Evolutionary conservation across 2,113 vertebrate genomes (phyloP), one percentile per base, ranked within the genome.

Genomic region (Triplophysa dalaica): DNA sequence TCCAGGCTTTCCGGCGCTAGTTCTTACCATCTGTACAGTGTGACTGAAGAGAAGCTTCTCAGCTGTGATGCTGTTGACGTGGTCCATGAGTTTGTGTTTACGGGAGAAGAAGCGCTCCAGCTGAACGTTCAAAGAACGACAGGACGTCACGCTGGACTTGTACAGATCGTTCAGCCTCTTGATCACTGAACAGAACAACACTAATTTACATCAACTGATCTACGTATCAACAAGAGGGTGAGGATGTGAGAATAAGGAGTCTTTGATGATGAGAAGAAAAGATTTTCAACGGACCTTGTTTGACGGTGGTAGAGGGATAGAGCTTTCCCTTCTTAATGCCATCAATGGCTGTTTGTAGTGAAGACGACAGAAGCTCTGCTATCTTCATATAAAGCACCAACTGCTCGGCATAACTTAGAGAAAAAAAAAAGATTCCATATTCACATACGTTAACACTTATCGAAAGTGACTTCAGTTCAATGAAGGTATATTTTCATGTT

Each of bases 1-100:
- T 38, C 33, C 33, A 38, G 33, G 33, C 33, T 38, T 38, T 43
- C 21, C 16, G 9, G 2, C 1, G 26, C 11, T 13, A 63, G 45
- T 38, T 77, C 78, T 77, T 90, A 99, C 98, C 95, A 95, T 97
- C 84, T 99, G 96, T 82, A 99, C 95, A 0, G 96, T 95, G 0
- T 98, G 95, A 90, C 93, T 97, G 84, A 98, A 98, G 85, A 99
- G 95, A 74, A 99, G 94, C 84, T 93, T 94, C 89, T 98, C 98
- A 0, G 98, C 98, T 0, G 94, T 96, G 91, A 98, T 95, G 85
- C 95, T 95, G 89, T 94, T 95, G 89, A 99, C 94, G 73, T 95
- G 94, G 87, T 98, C 96, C 94, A 98, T 96, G 48, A 99, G 94
- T 45, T 94, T 94, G 84, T 99, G 96, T 84, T 99, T 99, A 84